A percentile compares a stretch with the other conserved stretches of the same genome.
Evolutionary conservation across 64 coral and sea anemone species (phyloP).

Genomic region (Cladopsammia gracilis): DNA sequence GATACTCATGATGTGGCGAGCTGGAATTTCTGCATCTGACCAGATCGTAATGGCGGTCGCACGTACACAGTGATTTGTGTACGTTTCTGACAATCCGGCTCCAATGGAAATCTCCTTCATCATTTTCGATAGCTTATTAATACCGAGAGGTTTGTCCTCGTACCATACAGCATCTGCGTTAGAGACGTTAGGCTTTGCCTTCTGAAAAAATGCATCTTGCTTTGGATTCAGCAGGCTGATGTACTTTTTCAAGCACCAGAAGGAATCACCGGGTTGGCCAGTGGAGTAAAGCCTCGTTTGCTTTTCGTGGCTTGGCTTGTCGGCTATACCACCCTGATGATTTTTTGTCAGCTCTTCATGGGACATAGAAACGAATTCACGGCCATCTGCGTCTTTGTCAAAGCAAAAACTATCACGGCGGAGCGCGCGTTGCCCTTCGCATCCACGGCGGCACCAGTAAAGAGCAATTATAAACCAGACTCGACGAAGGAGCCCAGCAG

Average conservation of each 20-base stretch:
- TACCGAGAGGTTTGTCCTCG: conserved; percentile 8
- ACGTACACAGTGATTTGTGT: conserved; percentile 9
- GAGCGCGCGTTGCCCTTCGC: background rate
- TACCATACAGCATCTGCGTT: background rate
- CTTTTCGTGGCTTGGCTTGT: conserved; percentile 24
- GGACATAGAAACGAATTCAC: conserved; percentile 17
- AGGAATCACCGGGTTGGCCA: conserved; percentile 10
- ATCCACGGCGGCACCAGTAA: conserved; percentile 56
- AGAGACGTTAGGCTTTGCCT: background rate
- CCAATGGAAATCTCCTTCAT: background rate
- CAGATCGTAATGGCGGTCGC: conserved; percentile 8
- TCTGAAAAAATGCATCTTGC: conserved; percentile 12
- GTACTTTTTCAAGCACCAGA: background rate
- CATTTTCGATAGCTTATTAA: background rate
- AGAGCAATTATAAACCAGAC: background rate
- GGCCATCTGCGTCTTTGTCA: conserved; percentile 23
- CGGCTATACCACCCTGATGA: conserved; percentile 30
- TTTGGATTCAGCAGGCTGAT: conserved; percentile 6
- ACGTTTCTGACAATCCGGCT: background rate
- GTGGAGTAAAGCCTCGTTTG: conserved; percentile 26
- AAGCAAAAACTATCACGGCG: background rate
- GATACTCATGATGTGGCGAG: conserved; percentile 1
- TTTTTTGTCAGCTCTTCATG: conserved; percentile 55
- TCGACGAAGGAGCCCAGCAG: no score
- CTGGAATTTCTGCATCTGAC: background rate